A percentile compares a stretch with the other conserved stretches of the same genome.
Conservation (phyloP, 2,113 vertebrate genomes). For the Poicephalus gulielmi region DNA sequence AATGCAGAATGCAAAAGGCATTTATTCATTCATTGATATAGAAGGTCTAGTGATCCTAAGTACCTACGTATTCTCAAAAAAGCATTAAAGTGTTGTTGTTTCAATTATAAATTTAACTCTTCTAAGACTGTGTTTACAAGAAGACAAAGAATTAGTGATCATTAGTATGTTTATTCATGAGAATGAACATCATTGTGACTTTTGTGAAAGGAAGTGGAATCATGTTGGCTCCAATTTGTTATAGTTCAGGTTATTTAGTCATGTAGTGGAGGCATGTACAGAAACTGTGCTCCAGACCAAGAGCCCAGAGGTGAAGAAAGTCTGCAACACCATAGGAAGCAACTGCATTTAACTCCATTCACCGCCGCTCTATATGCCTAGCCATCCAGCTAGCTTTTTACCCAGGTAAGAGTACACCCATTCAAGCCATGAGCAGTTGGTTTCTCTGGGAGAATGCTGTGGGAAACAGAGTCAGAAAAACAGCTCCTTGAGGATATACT, state of each 20-base stretch:
- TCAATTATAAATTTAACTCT: not conserved
- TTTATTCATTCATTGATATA: not conserved
- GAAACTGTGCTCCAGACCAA: not conserved
- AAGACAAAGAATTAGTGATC: not conserved
- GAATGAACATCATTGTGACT: not conserved
- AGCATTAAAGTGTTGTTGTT: not conserved
- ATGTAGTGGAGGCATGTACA: fast-evolving
- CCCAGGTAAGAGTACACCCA: fast-evolving
- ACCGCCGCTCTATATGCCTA: too few species aligned
- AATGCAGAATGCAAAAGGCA: not conserved
- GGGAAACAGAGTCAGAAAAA: not conserved
- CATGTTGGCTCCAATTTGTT: not conserved
- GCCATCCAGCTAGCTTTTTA: not conserved
- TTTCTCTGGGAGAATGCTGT: not conserved
- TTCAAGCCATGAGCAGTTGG: not conserved
- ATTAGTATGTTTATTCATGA: not conserved
- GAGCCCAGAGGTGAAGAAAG: not conserved
- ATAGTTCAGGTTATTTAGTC: not conserved
- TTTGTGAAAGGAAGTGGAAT: not conserved
- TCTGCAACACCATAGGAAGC: not conserved
- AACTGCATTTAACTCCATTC: not conserved
- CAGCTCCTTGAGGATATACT: not conserved
- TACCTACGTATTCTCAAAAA: not conserved
- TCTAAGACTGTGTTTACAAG: not conserved
- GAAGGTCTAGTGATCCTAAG: not conserved